These are phyloP conservation scores for Scaptomyza pallida DNA, from an alignment of 1,140 invertebrate genomes.

Conservation along the genomic window DNA sequence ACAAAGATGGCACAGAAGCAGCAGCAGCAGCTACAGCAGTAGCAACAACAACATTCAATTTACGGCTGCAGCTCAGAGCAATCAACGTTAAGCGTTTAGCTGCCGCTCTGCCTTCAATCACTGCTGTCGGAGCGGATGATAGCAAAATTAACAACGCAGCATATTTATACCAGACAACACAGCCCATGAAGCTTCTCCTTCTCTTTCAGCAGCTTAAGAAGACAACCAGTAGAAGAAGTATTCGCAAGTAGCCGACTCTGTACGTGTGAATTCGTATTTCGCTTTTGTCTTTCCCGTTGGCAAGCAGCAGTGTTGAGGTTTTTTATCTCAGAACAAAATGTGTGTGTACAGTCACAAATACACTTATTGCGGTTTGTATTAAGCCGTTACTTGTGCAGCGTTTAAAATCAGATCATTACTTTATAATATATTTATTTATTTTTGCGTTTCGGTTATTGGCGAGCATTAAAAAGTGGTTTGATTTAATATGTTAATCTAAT, in stretches of 20 bases:
- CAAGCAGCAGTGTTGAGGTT: slow-evolving; percentile 36
- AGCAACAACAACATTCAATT: slow-evolving; percentile 49
- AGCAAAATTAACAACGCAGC: slow-evolving; percentile 55
- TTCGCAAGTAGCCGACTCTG: not conserved
- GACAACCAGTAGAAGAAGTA: not conserved
- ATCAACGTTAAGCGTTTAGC: slow-evolving; percentile 77
- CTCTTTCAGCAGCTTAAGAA: not conserved
- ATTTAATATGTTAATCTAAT: not conserved
- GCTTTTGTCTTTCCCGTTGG: slow-evolving; percentile 40
- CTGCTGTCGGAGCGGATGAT: slow-evolving; percentile 33
- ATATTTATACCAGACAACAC: slow-evolving; percentile 26
- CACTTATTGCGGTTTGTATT: slow-evolving; percentile 72
- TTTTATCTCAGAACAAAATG: slow-evolving; percentile 37
- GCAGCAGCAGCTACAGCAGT: slow-evolving; percentile 18
- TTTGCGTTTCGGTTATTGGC: not conserved
- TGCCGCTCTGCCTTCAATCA: slow-evolving; percentile 45
- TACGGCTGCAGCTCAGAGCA: slow-evolving; percentile 63
- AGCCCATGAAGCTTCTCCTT: not conserved
- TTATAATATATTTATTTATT: slow-evolving; percentile 3
- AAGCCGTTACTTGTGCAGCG: slow-evolving; percentile 45
- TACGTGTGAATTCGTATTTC: slow-evolving; percentile 26
- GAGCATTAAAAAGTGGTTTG: not conserved
- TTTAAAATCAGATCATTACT: not conserved
- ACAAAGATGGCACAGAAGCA: slow-evolving; percentile 3
- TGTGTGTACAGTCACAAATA: slow-evolving; percentile 54